A percentile compares a stretch with the other conserved stretches of the same genome.
phyloP scores from a whole-genome alignment of 2,888 invertebrate genomes.

The Drosophila lacicola region DNA sequence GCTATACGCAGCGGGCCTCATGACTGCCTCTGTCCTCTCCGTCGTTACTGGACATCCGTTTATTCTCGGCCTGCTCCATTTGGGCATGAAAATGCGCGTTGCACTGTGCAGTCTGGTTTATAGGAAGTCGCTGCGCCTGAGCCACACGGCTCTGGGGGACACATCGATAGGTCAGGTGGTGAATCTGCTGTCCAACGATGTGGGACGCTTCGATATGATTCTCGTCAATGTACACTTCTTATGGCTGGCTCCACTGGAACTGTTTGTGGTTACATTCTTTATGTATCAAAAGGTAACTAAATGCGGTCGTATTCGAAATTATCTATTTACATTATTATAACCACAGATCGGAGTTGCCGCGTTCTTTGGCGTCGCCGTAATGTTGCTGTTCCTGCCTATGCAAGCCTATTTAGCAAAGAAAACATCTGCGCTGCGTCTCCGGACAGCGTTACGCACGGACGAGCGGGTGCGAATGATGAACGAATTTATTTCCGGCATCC shows the following conservation, averaged over 20 bases:
- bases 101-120: constrained; percentile 90
- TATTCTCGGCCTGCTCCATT: constrained; percentile 89
- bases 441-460: constrained; percentile 94
- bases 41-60: constrained; percentile 93
- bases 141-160: constrained; percentile 90
- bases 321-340: not conserved
- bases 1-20: constrained; percentile 90
- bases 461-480: constrained; percentile 95
- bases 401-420: constrained; percentile 92
- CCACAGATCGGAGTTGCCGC: constrained; percentile 86
- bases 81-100: constrained; percentile 89
- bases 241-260: constrained; percentile 96
- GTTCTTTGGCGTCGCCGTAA: constrained; percentile 86
- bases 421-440: constrained; percentile 87
- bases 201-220: constrained; percentile 88
- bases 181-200: constrained; percentile 97
- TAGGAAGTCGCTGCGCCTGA: constrained; percentile 88
- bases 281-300: constrained; percentile 88
- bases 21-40: constrained; percentile 90
- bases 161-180: constrained; percentile 92
- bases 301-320: not conserved
- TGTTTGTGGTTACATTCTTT: constrained; percentile 91
- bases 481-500: constrained; percentile 94
- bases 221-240: constrained; percentile 95
- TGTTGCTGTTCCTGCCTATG: constrained; percentile 89